Percentiles rank a stretch among this genome's conserved stretches.
Evolutionary conservation across 23 tunicate genomes (phyloP).

Genomic region (Trididemnum miniatum): DNA sequence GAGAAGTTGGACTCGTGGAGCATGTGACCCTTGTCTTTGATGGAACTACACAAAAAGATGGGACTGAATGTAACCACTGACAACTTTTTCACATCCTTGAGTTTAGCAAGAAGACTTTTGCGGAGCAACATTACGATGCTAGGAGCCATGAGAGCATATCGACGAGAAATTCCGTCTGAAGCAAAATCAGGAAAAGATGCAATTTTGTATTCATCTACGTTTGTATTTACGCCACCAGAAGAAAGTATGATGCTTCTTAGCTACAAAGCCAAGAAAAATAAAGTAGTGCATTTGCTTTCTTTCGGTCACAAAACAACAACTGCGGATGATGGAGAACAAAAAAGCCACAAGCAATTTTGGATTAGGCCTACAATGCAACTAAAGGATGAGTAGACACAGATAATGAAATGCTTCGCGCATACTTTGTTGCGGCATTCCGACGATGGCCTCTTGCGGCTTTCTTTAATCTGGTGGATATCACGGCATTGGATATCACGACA

Average conservation of each 20-base stretch:
- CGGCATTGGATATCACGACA: constrained; percentile 11
- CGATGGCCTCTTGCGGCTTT: constrained; percentile 13
- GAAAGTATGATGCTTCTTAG: constrained; percentile 17
- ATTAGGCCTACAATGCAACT: background rate
- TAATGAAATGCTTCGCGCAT: constrained; percentile 7
- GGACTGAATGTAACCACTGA: constrained; percentile 29
- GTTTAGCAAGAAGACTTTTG: constrained; percentile 6
- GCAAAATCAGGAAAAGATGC: constrained; percentile 14
- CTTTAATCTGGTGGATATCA: background rate
- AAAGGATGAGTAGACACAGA: background rate
- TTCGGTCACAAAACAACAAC: background rate
- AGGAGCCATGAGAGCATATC: constrained; percentile 31
- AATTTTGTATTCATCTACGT: background rate
- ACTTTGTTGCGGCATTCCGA: background rate
- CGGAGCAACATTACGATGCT: constrained; percentile 6
- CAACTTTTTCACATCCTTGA: constrained; percentile 27
- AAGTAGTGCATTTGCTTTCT: constrained; percentile 12
- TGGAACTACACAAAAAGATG: constrained; percentile 13
- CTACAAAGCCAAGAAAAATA: constrained; percentile 26
- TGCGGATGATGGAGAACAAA: background rate
- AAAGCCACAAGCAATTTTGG: constrained; percentile 3
- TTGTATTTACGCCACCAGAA: background rate
- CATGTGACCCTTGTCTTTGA: constrained; percentile 29
- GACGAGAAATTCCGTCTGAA: constrained; percentile 36
- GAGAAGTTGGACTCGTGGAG: constrained; percentile 18